phyloP scores from a whole-genome alignment of 1,140 invertebrate genomes.

The Bathynomus jamesi region DNA sequence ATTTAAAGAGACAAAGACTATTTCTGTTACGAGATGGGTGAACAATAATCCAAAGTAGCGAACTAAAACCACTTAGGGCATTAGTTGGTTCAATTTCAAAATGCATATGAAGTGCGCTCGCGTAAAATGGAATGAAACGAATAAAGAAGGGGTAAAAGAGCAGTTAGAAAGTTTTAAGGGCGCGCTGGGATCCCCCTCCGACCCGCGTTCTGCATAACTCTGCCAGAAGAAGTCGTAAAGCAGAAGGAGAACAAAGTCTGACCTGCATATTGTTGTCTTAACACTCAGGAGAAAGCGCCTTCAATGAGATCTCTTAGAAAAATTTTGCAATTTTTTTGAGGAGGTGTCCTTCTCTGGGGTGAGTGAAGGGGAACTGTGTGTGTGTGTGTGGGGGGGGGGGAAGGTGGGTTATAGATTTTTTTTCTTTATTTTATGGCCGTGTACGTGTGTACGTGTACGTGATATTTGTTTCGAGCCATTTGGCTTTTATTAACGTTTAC shows the following conservation, averaged over 20 bases:
- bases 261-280: slow-evolving; percentile 1
- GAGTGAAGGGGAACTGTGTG: too few relatives aligned
- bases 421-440: too few relatives aligned
- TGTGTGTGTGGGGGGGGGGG: too few relatives aligned
- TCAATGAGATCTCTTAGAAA: too few relatives aligned
- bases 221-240: neutral
- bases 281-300: too few relatives aligned
- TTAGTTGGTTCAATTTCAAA: neutral
- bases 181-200: neutral
- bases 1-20: neutral
- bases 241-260: neutral
- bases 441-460: too few relatives aligned
- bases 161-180: neutral
- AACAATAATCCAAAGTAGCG: neutral
- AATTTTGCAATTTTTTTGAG: too few relatives aligned
- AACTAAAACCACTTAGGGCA: neutral
- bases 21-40: neutral
- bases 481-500: too few relatives aligned
- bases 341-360: too few relatives aligned
- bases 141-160: neutral
- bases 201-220: neutral
- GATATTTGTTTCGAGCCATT: too few relatives aligned
- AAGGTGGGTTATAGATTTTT: too few relatives aligned
- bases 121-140: neutral
- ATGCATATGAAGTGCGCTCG: neutral